Evolutionary conservation across 23 tunicate species (phyloP).

Genomic region (Ascidia mentula): DNA sequence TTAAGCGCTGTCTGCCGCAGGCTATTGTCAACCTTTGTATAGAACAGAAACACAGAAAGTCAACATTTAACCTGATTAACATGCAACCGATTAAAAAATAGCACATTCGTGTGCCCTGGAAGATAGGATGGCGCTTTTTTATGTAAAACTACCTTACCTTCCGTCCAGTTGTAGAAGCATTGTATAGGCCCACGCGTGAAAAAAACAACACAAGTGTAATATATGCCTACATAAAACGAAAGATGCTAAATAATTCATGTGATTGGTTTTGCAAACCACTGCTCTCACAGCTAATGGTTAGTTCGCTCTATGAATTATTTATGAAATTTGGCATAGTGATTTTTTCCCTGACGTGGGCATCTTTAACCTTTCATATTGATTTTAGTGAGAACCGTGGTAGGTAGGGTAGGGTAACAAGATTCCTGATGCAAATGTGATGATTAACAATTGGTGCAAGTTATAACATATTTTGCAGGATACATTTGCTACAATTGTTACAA

Average conservation of each 20-base stretch:
- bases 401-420: neutral
- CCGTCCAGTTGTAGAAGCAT: too few relatives aligned
- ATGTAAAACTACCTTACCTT: too few relatives aligned
- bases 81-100: too few relatives aligned
- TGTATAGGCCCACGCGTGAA: too few relatives aligned
- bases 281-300: neutral
- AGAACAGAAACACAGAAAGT: neutral
- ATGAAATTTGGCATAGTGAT: neutral
- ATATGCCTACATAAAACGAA: too few relatives aligned
- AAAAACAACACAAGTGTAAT: too few relatives aligned
- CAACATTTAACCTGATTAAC: too few relatives aligned
- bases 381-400: neutral
- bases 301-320: neutral
- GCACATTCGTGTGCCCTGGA: too few relatives aligned
- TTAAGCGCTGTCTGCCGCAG: neutral
- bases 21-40: neutral
- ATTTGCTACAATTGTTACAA: neutral
- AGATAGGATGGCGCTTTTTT: too few relatives aligned
- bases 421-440: neutral
- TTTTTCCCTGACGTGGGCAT: neutral
- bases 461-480: neutral
- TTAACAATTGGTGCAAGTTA: neutral
- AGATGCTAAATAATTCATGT: neutral
- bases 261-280: neutral
- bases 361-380: neutral